Evolutionary conservation across 2,888 invertebrate species (phyloP).

Genomic region (Andrena bucephala): DNA sequence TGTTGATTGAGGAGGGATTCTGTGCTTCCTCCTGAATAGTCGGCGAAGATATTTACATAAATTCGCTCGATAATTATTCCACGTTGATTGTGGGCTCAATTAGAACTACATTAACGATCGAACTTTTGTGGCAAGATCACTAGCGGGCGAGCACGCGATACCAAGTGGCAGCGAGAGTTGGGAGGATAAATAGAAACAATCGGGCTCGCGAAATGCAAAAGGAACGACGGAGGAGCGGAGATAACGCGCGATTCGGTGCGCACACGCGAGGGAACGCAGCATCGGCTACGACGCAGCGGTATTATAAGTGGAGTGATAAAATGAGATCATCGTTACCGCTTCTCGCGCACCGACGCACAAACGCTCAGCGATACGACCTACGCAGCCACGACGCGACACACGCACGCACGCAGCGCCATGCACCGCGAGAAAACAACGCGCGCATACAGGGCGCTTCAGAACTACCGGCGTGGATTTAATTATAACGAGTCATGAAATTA

Average conservation of each 20-base stretch:
- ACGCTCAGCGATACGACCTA: slow-evolving; percentile 33
- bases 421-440: slow-evolving; percentile 25
- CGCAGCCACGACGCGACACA: slow-evolving; percentile 18
- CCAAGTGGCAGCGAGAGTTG: background rate
- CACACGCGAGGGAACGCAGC: slow-evolving; percentile 51
- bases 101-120: slow-evolving; percentile 23
- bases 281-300: slow-evolving; percentile 60
- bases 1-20: background rate
- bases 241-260: slow-evolving; percentile 53
- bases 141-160: slow-evolving; percentile 14
- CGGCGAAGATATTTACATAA: background rate
- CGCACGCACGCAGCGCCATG: background rate
- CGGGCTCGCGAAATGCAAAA: slow-evolving; percentile 26
- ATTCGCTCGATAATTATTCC: background rate
- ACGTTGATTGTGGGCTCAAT: slow-evolving; percentile 20
- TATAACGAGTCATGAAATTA: background rate
- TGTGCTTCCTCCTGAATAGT: background rate
- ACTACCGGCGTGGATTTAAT: background rate
- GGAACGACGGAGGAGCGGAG: slow-evolving; percentile 18
- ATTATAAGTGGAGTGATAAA: slow-evolving; percentile 80
- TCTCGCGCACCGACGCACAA: slow-evolving; percentile 54
- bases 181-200: slow-evolving; percentile 7
- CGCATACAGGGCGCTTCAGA: slow-evolving; percentile 3
- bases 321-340: slow-evolving; percentile 80
- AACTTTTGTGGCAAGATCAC: slow-evolving; percentile 1